Evolutionary conservation across 2,888 invertebrate species (phyloP).

Genomic region (Lithophane semibrunnea): DNA sequence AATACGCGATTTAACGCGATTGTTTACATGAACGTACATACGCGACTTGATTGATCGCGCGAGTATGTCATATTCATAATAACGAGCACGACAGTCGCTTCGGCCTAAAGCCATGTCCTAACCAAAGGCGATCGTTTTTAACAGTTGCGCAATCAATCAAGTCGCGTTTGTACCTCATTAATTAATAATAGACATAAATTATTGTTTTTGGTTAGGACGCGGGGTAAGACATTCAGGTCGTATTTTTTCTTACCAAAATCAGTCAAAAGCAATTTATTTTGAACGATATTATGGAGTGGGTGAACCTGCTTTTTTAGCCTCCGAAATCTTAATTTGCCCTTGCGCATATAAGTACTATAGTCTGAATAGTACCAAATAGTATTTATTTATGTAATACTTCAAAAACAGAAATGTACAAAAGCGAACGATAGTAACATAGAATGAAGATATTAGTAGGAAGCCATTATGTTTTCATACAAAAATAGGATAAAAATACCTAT

Average conservation of each 20-base stretch:
- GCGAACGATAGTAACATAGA: neutral
- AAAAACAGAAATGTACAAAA: no score
- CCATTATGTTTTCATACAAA: neutral
- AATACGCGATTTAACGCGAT: neutral
- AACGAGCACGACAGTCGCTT: neutral
- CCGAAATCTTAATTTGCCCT: neutral
- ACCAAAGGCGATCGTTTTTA: neutral
- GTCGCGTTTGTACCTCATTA: neutral
- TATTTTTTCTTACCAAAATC: neutral
- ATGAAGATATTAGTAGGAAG: neutral
- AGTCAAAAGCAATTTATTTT: slow-evolving; percentile 1
- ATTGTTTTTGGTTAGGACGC: neutral
- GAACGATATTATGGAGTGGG: neutral
- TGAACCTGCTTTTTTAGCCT: neutral
- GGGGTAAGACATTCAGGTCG: neutral
- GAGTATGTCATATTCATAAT: neutral
- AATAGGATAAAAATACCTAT: neutral
- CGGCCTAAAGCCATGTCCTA: neutral
- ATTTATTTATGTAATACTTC: no score
- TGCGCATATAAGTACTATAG: neutral
- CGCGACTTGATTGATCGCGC: neutral
- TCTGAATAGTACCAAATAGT: neutral
- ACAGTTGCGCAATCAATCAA: neutral
- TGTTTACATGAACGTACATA: neutral
- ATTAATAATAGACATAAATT: neutral